Percentiles rank a stretch among this genome's conserved stretches.
Conservation (phyloP, 2,113 vertebrate species). For the Ctenomys sociabilis region DNA sequence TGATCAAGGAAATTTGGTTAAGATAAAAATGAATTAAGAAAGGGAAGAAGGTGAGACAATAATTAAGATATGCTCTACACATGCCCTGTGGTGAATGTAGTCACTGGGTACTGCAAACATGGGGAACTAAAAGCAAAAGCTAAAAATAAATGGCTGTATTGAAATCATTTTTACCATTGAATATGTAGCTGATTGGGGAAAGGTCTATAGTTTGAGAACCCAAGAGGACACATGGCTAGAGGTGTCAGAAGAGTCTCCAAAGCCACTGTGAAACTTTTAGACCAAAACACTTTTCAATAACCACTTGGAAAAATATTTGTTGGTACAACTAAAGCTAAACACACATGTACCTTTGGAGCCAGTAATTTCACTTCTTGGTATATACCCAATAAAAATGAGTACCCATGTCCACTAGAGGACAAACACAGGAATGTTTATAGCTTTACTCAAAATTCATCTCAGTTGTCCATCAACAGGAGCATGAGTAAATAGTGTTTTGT, state of each 20-base stretch:
- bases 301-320: constrained; percentile 55
- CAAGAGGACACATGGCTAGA: background rate
- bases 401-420: background rate
- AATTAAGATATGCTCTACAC: background rate
- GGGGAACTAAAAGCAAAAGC: background rate
- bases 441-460: background rate
- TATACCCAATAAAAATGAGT: background rate
- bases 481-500: background rate
- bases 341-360: background rate
- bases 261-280: constrained; percentile 15
- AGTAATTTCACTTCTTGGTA: background rate
- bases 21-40: background rate
- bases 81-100: background rate
- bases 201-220: constrained; percentile 8
- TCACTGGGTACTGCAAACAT: background rate
- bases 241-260: background rate
- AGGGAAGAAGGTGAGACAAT: background rate
- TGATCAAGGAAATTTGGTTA: constrained; percentile 44
- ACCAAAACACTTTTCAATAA: constrained; percentile 47
- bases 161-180: constrained; percentile 10
- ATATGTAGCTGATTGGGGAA: background rate
- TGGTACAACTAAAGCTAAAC: background rate
- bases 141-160: background rate
- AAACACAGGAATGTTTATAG: background rate
- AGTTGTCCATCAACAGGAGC: background rate